Conservation (phyloP, 2,113 vertebrate genomes). For the Heterotis niloticus region DNA sequence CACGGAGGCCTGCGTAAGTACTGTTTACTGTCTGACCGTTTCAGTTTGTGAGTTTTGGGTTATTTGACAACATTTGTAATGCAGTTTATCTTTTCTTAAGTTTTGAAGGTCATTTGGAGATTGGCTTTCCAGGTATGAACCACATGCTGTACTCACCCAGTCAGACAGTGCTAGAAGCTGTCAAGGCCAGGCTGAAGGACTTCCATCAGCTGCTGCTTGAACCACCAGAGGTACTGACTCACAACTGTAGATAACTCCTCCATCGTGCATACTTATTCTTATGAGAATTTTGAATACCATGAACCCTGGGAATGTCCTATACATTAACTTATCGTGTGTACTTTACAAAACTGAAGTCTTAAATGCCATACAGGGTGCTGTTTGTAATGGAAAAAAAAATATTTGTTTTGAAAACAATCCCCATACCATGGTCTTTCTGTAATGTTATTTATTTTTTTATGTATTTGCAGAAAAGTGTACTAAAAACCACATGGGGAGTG, state of each 20-base stretch:
- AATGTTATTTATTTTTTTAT: not conserved
- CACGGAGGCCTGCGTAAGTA: slow-evolving; percentile 88
- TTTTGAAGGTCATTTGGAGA: slow-evolving; percentile 93
- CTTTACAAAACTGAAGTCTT: not conserved
- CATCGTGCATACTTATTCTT: not conserved
- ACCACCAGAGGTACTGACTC: slow-evolving; percentile 83
- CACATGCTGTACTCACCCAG: slow-evolving; percentile 86
- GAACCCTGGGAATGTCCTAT: not conserved
- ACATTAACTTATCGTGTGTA: not conserved
- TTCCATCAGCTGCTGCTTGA: slow-evolving; percentile 94
- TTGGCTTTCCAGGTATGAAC: slow-evolving; percentile 86
- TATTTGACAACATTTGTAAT: not conserved
- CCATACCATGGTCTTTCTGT: too few relatives aligned
- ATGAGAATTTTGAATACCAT: not conserved
- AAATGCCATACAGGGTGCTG: not conserved
- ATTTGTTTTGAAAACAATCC: not conserved
- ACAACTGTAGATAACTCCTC: too few relatives aligned
- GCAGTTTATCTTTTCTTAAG: slow-evolving; percentile 50
- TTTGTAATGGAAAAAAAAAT: not conserved
- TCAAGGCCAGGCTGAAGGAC: slow-evolving; percentile 85
- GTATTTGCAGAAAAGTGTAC: slow-evolving; percentile 73
- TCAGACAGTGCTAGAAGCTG: slow-evolving; percentile 90
- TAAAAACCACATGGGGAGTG: slow-evolving; percentile 96
- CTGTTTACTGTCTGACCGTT: not conserved
- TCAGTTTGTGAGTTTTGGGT: not conserved